phyloP scores from a whole-genome alignment of 23 tunicate genomes.

The Styela plicata region DNA sequence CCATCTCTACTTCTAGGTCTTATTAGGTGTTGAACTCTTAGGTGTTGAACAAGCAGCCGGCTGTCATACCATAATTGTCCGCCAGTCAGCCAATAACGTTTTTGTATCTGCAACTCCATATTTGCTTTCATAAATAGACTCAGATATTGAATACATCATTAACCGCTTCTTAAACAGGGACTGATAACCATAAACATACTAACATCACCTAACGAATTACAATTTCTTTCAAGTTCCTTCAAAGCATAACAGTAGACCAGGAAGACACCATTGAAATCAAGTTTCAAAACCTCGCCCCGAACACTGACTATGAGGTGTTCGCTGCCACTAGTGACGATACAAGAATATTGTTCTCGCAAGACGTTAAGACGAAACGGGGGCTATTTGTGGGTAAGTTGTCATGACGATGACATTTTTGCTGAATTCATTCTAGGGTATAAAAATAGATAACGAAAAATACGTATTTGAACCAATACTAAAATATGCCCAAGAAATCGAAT shows the following conservation, averaged over 20 bases:
- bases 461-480: too few relatives aligned
- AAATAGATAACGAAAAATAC: too few relatives aligned
- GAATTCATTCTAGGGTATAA: too few relatives aligned
- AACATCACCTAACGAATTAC: not conserved
- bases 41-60: not conserved
- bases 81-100: not conserved
- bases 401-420: too few relatives aligned
- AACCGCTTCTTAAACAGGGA: too few relatives aligned
- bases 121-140: too few relatives aligned
- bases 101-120: too few relatives aligned
- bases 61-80: not conserved
- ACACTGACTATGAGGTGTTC: constrained; percentile 19
- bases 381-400: constrained; percentile 1
- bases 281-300: not conserved
- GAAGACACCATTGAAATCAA: not conserved
- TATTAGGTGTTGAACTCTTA: too few relatives aligned
- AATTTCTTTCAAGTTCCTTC: not conserved
- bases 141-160: too few relatives aligned
- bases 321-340: not conserved
- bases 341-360: not conserved
- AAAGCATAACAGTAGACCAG: not conserved
- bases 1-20: too few relatives aligned
- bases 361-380: constrained; percentile 2
- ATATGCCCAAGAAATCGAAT: too few relatives aligned
- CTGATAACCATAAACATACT: too few relatives aligned